Percentiles rank a stretch among this genome's conserved stretches.
Conservation (phyloP, 2,113 vertebrate species). For the Ceyx cyanopectus region DNA sequence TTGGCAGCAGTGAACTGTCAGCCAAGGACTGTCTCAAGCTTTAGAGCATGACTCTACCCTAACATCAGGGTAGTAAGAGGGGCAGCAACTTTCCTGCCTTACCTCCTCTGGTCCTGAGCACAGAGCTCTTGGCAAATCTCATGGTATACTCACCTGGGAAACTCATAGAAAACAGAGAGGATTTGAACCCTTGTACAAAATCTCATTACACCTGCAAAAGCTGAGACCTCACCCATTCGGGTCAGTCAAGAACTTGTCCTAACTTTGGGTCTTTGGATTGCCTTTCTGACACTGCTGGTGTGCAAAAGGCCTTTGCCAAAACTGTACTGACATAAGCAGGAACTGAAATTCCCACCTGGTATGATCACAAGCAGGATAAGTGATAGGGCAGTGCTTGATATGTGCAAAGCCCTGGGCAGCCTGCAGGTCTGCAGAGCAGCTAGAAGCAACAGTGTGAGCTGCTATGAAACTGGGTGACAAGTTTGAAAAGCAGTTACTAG, state of each 20-base stretch:
- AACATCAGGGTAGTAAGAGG: background rate
- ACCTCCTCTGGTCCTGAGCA: background rate
- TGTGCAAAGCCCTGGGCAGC: background rate
- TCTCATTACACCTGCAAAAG: background rate
- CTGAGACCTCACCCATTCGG: background rate
- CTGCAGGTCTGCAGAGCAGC: background rate
- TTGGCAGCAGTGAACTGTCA: background rate
- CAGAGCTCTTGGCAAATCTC: background rate
- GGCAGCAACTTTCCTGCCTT: background rate
- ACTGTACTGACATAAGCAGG: background rate
- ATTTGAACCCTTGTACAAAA: background rate
- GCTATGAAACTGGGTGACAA: background rate
- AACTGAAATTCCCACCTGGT: background rate
- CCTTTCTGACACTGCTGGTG: background rate
- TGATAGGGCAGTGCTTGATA: background rate
- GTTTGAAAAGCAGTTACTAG: background rate
- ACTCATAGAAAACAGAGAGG: background rate
- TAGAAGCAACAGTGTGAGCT: background rate
- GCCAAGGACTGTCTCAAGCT: background rate
- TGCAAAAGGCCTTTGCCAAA: background rate
- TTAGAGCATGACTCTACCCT: rapidly evolving
- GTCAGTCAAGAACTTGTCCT: background rate
- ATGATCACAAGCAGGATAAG: background rate
- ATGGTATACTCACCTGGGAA: background rate
- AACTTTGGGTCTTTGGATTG: background rate